phyloP scores from a whole-genome alignment of 1,140 invertebrate genomes.

The Gonioctena quinquepunctata region DNA sequence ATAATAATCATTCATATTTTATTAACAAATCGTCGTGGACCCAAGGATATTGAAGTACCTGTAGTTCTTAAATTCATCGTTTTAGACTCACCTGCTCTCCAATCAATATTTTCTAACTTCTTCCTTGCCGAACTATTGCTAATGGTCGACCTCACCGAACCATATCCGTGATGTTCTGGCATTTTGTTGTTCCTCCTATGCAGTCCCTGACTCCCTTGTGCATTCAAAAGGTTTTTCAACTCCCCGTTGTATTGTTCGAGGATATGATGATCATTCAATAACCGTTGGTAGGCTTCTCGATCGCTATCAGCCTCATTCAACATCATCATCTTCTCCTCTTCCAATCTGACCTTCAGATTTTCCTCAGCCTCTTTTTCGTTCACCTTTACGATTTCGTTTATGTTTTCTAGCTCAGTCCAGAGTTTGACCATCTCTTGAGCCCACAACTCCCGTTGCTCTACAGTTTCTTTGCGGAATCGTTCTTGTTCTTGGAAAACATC shows the following conservation, averaged over 20 bases:
- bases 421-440: constrained; percentile 67
- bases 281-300: constrained; percentile 78
- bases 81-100: constrained; percentile 54
- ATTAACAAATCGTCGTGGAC: too few relatives aligned
- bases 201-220: constrained; percentile 39
- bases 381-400: constrained; percentile 69
- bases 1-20: too few relatives aligned
- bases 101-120: constrained; percentile 62
- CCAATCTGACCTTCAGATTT: constrained; percentile 65
- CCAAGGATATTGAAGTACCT: too few relatives aligned
- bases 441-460: constrained; percentile 62
- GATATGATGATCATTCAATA: constrained; percentile 79
- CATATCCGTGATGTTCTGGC: constrained; percentile 71
- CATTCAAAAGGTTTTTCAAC: constrained; percentile 61
- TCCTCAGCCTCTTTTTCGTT: constrained; percentile 66
- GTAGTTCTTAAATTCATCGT: too few relatives aligned
- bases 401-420: constrained; percentile 66
- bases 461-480: constrained; percentile 63
- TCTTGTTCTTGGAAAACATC: constrained; percentile 72
- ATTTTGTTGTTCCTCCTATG: constrained; percentile 43
- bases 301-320: constrained; percentile 78
- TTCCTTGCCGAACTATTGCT: constrained; percentile 57
- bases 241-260: constrained; percentile 73
- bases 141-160: constrained; percentile 70
- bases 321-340: constrained; percentile 73